Evolutionary conservation across 2,888 invertebrate species (phyloP).

Genomic region (Sericinus montela): DNA sequence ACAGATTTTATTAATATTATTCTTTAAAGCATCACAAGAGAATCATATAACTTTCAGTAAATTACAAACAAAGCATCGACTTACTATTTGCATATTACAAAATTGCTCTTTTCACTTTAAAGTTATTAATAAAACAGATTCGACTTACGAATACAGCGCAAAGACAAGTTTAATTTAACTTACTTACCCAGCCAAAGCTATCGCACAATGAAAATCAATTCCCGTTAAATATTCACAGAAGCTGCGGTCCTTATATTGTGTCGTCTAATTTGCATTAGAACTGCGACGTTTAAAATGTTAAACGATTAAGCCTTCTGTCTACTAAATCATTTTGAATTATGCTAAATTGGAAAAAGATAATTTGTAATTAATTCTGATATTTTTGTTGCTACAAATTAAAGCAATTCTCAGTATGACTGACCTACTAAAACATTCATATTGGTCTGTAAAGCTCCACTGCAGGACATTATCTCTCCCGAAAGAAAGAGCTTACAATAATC

Average conservation of each 20-base stretch:
- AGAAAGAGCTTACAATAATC: no score
- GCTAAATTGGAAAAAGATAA: conserved; percentile 2
- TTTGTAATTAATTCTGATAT: neutral
- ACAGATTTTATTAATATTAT: no score
- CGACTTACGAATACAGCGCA: conserved; percentile 5
- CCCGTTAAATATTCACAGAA: conserved; percentile 19
- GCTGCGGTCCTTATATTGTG: conserved; percentile 19
- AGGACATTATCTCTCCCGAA: no score
- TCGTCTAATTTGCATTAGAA: conserved; percentile 20
- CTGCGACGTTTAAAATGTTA: conserved; percentile 14
- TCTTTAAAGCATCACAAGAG: no score
- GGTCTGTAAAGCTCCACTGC: no score
- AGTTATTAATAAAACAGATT: conserved; percentile 4
- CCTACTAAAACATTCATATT: no score
- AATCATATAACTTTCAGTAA: no score
- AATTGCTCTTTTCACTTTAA: neutral
- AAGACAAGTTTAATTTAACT: conserved; percentile 17
- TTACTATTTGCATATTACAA: neutral
- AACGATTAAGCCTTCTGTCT: conserved; percentile 13
- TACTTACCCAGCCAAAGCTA: conserved; percentile 6
- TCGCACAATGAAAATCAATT: conserved; percentile 20
- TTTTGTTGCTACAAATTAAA: no score
- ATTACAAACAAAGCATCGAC: no score
- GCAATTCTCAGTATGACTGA: no score
- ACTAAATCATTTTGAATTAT: neutral